phyloP scores from a whole-genome alignment of 37 sponge, comb jelly and placozoan genomes.

The Aplysina aerophoba region DNA sequence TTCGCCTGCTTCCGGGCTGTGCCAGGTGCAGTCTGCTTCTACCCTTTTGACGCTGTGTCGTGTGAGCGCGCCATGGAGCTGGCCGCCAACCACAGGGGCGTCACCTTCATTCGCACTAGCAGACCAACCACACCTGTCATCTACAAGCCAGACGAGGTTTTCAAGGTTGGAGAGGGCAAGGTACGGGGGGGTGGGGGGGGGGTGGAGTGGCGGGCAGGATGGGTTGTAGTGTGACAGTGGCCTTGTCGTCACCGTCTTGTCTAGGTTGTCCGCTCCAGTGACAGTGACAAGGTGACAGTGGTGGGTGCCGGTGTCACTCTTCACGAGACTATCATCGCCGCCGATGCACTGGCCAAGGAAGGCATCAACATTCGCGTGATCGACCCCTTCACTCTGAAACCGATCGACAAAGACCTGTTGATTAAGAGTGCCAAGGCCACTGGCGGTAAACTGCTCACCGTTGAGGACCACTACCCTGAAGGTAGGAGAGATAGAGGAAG shows the following conservation, averaged over 20 bases:
- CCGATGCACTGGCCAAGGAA: constrained; percentile 67
- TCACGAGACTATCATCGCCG: constrained; percentile 80
- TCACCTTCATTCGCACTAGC: constrained; percentile 94
- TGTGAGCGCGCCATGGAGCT: constrained; percentile 95
- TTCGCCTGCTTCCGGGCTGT: constrained; percentile 96
- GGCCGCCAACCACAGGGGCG: constrained; percentile 90
- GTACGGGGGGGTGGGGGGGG: constrained; percentile 41
- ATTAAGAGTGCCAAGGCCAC: constrained; percentile 75
- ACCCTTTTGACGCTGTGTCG: constrained; percentile 96
- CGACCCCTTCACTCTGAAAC: constrained; percentile 96
- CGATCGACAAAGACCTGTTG: constrained; percentile 88
- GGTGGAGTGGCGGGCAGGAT: neutral
- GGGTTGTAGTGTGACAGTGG: neutral
- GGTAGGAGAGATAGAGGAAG: too few relatives aligned
- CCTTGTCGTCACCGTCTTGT: neutral
- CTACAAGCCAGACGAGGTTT: constrained; percentile 88
- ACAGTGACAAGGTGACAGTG: constrained; percentile 86
- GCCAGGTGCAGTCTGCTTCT: constrained; percentile 88
- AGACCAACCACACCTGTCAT: constrained; percentile 87
- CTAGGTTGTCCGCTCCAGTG: constrained; percentile 74
- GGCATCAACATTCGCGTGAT: constrained; percentile 91
- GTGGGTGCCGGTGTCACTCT: constrained; percentile 96
- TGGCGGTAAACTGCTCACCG: constrained; percentile 88
- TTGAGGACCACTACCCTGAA: constrained; percentile 97
- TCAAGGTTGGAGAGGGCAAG: constrained; percentile 98